Evolutionary conservation across 35 echinoderm and acorn worm species (phyloP).

Genomic region (Lytechinus variegatus): DNA sequence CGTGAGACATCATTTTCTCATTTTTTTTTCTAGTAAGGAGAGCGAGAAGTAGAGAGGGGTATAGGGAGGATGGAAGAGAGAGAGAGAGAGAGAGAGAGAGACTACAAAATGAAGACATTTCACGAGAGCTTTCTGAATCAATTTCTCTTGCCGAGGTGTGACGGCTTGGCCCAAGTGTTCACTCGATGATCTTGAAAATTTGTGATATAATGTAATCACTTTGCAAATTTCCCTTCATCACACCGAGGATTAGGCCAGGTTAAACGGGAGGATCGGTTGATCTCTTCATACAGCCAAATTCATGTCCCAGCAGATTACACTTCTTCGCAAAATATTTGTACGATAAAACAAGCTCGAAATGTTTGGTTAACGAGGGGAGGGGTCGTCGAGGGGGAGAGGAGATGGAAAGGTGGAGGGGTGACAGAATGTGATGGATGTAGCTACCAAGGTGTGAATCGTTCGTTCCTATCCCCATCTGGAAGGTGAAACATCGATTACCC

Average conservation of each 20-base stretch:
- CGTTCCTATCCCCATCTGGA: too few relatives aligned
- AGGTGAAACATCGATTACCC: too few relatives aligned
- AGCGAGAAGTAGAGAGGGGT: background rate
- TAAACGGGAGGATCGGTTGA: background rate
- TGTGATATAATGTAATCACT: conserved; percentile 42
- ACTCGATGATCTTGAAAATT: conserved; percentile 8
- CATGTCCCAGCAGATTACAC: background rate
- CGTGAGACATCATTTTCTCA: background rate
- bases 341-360: background rate
- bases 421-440: too few relatives aligned
- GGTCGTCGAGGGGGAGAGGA: too few relatives aligned
- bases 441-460: too few relatives aligned
- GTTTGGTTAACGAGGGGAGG: background rate
- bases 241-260: background rate
- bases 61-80: background rate
- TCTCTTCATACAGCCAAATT: background rate
- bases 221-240: conserved; percentile 34
- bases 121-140: background rate
- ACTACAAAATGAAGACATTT: background rate
- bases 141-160: background rate
- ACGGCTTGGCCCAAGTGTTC: background rate
- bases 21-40: background rate
- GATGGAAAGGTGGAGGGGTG: too few relatives aligned
- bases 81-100: background rate
- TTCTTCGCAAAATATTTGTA: background rate